Percentiles rank a stretch among this genome's conserved stretches.
These are phyloP conservation scores for Heliangelus exortis DNA, from an alignment of 2,797 vertebrate genomes.

Conservation along the genomic window DNA sequence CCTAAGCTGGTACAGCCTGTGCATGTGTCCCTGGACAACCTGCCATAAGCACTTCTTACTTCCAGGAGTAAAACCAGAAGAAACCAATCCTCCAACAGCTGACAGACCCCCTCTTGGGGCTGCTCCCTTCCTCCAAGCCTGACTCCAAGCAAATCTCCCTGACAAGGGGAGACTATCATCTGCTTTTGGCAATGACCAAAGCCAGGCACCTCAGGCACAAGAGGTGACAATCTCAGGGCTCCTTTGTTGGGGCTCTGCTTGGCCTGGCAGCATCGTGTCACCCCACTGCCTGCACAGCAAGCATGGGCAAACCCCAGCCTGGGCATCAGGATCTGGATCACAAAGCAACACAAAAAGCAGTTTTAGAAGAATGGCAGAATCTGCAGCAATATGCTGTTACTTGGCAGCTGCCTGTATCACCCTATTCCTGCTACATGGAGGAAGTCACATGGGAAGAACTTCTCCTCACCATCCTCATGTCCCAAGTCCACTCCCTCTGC, in stretches of 20 bases:
- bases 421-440: not conserved
- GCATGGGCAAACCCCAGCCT: not conserved
- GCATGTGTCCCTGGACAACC: accelerated
- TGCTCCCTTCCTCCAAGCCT: not conserved
- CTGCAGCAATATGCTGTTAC: not conserved
- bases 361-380: not conserved
- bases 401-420: not conserved
- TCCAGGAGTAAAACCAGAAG: not conserved
- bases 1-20: not conserved
- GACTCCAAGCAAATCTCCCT: not conserved
- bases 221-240: not conserved
- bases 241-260: not conserved
- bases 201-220: not conserved
- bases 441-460: not conserved
- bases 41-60: not conserved
- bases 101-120: not conserved
- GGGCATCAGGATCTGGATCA: not conserved
- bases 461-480: accelerated
- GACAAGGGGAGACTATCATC: not conserved
- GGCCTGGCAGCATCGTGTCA: accelerated
- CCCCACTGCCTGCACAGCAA: not conserved
- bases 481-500: accelerated
- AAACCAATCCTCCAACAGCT: not conserved
- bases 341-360: accelerated
- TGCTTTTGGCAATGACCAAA: not conserved